Evolutionary conservation across 2,888 invertebrate genomes (phyloP), one percentile per base, ranked within the genome.

Genomic region (Drosophila ustulata): DNA sequence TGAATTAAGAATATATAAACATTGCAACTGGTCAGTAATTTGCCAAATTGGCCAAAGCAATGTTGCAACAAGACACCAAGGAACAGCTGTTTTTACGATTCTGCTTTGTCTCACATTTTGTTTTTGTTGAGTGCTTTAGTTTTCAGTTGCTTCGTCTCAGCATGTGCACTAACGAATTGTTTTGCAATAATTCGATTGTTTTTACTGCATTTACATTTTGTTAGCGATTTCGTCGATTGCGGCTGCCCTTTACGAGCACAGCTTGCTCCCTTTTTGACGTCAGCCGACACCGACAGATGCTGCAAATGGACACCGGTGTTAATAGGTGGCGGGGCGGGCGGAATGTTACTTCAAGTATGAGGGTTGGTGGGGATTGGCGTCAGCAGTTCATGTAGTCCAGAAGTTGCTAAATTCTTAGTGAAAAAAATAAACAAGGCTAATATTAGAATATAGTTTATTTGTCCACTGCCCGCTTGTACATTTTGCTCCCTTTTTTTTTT

Each of bases 31-130:
- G 50, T 50, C 59, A 52, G 25, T 8, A 28, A 32, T 18, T n/a
- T 28, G 18, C 11, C 56, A 45, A 65, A 66, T 66, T 64, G 63
- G 18, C 34, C 32, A 28, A 62, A 50, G 45, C 53, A 3, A 51
- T 65, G 64, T 61, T 57, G 53, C 53, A 65, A 41, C 50, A 39
- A 50, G 8, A 59, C n/a, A 49, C 34, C 3, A 18, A 45, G 23
- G 63, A 82, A 88, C 82, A 88, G 82, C 82, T 82, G 82, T 82
- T 88, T 76, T 71, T 65, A 37, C 55, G 46, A 77, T 64, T 79
- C 50, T 43, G 61, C 56, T 66, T 50, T 72, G 43, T 9, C 39
- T 13, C 28, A 32, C 39, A 43, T 63, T 66, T 62, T 79, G 75
- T 82, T 79, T 75, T 80, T 69, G 57, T 71, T 78, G 56, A 68